phyloP scores from a whole-genome alignment of 2,888 invertebrate genomes.

The Archaeoteleia sp. region DNA sequence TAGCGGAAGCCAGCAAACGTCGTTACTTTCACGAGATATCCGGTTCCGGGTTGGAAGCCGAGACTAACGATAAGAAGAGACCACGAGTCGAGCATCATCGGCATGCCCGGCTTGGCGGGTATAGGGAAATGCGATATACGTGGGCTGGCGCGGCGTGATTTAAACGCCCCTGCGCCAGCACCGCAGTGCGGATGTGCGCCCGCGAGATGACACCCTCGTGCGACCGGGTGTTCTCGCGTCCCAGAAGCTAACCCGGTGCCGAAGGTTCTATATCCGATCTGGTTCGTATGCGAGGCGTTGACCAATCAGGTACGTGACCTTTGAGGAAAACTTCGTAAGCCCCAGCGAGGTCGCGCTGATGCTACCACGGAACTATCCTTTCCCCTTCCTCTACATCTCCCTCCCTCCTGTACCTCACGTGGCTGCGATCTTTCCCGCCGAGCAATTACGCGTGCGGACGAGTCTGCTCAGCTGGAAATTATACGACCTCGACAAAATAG shows the following conservation, averaged over 20 bases:
- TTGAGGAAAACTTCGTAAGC: slow-evolving; percentile 43
- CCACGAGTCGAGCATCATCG: slow-evolving; percentile 52
- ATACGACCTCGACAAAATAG: slow-evolving; percentile 19
- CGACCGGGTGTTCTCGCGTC: no score
- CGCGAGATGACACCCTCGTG: no score
- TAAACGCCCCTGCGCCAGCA: slow-evolving; percentile 59
- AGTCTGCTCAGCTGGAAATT: slow-evolving; percentile 24
- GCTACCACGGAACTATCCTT: not conserved
- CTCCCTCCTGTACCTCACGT: no score
- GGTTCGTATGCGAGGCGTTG: slow-evolving; percentile 56
- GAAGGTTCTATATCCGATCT: slow-evolving; percentile 44
- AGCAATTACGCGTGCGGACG: slow-evolving; percentile 20
- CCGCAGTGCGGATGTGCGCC: slow-evolving; percentile 54
- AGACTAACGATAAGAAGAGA: slow-evolving; percentile 54
- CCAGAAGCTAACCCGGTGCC: slow-evolving; percentile 22
- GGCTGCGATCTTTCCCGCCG: slow-evolving; percentile 12
- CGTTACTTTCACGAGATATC: slow-evolving; percentile 57
- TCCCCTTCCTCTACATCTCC: no score
- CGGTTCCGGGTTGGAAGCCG: slow-evolving; percentile 54
- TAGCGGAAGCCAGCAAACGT: slow-evolving; percentile 50
- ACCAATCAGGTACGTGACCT: slow-evolving; percentile 57
- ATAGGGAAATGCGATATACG: slow-evolving; percentile 48
- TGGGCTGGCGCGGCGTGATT: slow-evolving; percentile 58
- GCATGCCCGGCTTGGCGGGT: slow-evolving; percentile 32
- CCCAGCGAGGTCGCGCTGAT: not conserved